Evolutionary conservation across 30 jellyfish, hydroid and myxozoan species (phyloP).

Genomic region (Cassiopea xamachana): DNA sequence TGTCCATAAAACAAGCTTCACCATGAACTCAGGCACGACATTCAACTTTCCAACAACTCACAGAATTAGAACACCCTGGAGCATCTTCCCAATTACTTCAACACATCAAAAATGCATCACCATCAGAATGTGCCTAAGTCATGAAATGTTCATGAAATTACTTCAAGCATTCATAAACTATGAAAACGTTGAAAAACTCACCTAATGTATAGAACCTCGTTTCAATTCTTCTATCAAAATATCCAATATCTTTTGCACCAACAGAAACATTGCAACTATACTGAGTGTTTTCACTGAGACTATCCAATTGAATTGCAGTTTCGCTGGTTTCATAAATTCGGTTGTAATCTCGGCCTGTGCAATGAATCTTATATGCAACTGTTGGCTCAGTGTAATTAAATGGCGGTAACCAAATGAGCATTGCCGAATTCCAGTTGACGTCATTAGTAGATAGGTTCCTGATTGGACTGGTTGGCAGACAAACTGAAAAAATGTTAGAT

Average conservation of each 20-base stretch:
- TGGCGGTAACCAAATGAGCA: constrained; percentile 54
- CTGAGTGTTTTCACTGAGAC: constrained; percentile 3
- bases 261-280: constrained; percentile 23
- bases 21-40: too few species aligned
- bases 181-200: neutral
- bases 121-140: too few species aligned
- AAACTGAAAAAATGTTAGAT: constrained; percentile 20
- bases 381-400: constrained; percentile 34
- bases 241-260: constrained; percentile 52
- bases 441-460: constrained; percentile 1
- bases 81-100: too few species aligned
- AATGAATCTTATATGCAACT: neutral
- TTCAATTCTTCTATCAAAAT: neutral
- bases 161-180: too few species aligned
- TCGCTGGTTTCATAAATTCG: constrained; percentile 1
- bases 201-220: constrained; percentile 22
- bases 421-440: constrained; percentile 29
- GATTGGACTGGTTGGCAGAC: constrained; percentile 34
- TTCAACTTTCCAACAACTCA: too few species aligned
- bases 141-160: too few species aligned
- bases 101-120: too few species aligned
- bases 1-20: too few species aligned
- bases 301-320: neutral
- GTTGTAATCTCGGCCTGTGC: neutral
- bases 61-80: too few species aligned